Conservation (phyloP, 2,888 invertebrate genomes). For the Conomelus anceps region DNA sequence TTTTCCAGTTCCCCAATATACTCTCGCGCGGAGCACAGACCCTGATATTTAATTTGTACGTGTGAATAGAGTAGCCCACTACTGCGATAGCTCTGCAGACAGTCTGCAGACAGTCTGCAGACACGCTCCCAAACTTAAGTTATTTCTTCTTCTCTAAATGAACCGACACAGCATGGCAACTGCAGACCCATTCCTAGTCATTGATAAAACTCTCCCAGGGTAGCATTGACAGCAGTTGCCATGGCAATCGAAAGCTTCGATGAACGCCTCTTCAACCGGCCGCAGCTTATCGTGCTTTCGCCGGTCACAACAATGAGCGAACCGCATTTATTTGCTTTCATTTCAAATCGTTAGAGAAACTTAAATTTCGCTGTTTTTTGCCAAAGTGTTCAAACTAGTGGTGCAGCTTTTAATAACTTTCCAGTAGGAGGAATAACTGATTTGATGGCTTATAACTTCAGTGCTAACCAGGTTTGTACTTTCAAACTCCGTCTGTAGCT, state of each 20-base stretch:
- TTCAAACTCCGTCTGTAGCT: too few relatives aligned
- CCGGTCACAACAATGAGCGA: background rate
- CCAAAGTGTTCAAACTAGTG: background rate
- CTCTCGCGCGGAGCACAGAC: too few relatives aligned
- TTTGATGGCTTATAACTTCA: slow-evolving; percentile 26
- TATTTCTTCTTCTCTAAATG: background rate
- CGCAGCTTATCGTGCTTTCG: background rate
- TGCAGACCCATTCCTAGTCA: background rate
- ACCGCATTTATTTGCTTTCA: background rate
- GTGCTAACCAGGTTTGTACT: slow-evolving; percentile 25
- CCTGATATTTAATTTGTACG: too few relatives aligned
- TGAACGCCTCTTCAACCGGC: background rate
- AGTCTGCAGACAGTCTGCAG: background rate
- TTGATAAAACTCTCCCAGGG: background rate
- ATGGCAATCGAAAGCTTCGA: background rate
- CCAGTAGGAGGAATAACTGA: background rate
- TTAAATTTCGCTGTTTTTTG: background rate
- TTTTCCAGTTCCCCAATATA: background rate
- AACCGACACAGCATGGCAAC: background rate
- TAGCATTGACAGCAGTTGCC: background rate
- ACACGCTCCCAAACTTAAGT: background rate
- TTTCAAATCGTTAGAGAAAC: background rate
- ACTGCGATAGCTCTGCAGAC: background rate
- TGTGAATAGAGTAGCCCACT: background rate
- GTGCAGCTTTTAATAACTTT: background rate